Evolutionary conservation across 1,140 invertebrate genomes (phyloP).

Genomic region (Centruroides vittatus): DNA sequence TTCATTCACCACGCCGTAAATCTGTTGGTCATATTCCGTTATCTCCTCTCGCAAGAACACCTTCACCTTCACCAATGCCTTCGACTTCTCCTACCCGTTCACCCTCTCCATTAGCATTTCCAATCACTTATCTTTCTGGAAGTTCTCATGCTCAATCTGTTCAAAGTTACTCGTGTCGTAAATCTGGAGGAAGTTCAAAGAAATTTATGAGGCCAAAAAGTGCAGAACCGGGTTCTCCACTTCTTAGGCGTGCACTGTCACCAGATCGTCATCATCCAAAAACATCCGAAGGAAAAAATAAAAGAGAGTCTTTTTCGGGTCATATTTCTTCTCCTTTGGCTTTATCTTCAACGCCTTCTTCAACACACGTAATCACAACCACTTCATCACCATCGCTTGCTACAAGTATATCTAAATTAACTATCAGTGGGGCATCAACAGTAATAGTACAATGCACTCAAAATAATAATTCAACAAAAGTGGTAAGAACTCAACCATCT

Average conservation of each 20-base stretch:
- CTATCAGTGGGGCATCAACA: too few relatives aligned
- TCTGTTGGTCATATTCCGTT: slow-evolving; percentile 91
- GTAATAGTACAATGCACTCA: too few relatives aligned
- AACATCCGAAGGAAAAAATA: slow-evolving; percentile 13
- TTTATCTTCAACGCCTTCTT: slow-evolving; percentile 9
- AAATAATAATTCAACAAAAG: too few relatives aligned
- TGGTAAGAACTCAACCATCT: too few relatives aligned
- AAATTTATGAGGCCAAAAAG: slow-evolving; percentile 56
- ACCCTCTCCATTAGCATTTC: slow-evolving; percentile 66
- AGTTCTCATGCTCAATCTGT: slow-evolving; percentile 17
- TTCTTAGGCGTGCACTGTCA: slow-evolving; percentile 69
- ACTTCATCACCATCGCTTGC: too few relatives aligned
- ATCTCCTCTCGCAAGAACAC: slow-evolving; percentile 85
- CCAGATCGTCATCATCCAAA: slow-evolving; percentile 48
- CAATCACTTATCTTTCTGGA: slow-evolving; percentile 26
- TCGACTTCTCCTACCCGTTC: slow-evolving; percentile 52
- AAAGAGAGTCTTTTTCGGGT: slow-evolving; percentile 12
- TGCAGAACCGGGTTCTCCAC: slow-evolving; percentile 72
- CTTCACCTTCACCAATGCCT: slow-evolving; percentile 76
- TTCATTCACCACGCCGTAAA: slow-evolving; percentile 66
- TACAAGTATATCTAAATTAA: too few relatives aligned
- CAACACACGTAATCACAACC: neutral
- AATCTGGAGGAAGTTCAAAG: slow-evolving; percentile 40
- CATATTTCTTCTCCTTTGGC: slow-evolving; percentile 12
- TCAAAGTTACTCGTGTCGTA: slow-evolving; percentile 57